Base-by-base conservation (phyloP, 2,888 invertebrate species). In the Aleiodes alternator region DNA sequence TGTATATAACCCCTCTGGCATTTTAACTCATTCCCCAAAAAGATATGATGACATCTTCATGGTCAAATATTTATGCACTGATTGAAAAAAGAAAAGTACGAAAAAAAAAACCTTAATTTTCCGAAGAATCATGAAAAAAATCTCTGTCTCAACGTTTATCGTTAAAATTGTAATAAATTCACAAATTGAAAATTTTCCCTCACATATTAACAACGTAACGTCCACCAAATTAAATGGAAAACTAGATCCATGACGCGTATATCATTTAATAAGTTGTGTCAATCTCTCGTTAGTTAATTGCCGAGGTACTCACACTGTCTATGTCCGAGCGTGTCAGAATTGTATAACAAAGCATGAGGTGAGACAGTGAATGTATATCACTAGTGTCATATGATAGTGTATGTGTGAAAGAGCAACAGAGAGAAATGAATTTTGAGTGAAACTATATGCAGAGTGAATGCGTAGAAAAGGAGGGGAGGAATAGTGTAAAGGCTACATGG, bases 261-360 rank as follows among this genome's bases (percentile, higher is more conserved):
- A 87, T 85, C 84, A 87, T 87, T 88, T 84, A 86, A 88, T 87
- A 88, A 88, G 87, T 88, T 88, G 86, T 88, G 88, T 87, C 87
- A 88, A 88, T 88, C 85, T 86, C 87, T 88, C 88, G 88, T 88
- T 88, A 88, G 88, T 87, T 88, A 87, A 88, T 88, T 88, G 87
- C 86, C 84, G 82, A 79, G 77, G 77, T 70, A 38, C 72, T 34
- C 34, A 34, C 34, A 3, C 34, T 69, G 29, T 68, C 55, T 48
- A 57, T 61, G 34, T 74, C 61, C 61, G 74, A 73, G 76, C 23
- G 69, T 55, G 66, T 23, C 53, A 23, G 69, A 69, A 72, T 69
- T 72, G 76, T 72, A 75, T 71, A 75, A 75, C 72, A 73, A 72
- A 69, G 70, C 70, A 55, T 48, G 66, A 59, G 69, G 29, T 48